Evolutionary conservation across 2,113 vertebrate species (phyloP).

Genomic region (Oncorhynchus clarkii): DNA sequence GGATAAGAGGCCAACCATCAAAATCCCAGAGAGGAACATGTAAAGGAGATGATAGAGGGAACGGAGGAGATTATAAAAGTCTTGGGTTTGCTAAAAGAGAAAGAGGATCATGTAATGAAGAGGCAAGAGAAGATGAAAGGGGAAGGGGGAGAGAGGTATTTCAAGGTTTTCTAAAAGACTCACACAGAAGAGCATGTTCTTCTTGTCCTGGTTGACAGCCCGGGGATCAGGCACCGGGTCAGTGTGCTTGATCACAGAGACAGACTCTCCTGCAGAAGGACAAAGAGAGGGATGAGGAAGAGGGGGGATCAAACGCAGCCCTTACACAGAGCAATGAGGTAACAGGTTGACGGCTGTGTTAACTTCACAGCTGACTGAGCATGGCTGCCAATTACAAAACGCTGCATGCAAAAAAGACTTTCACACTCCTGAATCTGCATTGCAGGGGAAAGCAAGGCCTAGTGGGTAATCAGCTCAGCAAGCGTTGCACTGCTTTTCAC

Average conservation of each 20-base stretch:
- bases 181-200: conserved; percentile 99
- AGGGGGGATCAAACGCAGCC: neutral
- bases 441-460: conserved; percentile 13
- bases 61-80: neutral
- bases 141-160: neutral
- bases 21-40: too few relatives aligned
- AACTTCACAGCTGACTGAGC: conserved; percentile 38
- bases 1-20: too few relatives aligned
- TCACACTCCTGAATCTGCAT: neutral
- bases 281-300: neutral
- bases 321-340: conserved; percentile 1
- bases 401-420: neutral
- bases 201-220: conserved; percentile 98
- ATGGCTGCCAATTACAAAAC: conserved; percentile 40
- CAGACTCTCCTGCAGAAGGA: conserved; percentile 86
- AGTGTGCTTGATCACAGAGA: conserved; percentile 98
- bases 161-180: conserved; percentile 60
- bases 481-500: conserved; percentile 31
- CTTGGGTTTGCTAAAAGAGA: neutral
- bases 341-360: conserved; percentile 21
- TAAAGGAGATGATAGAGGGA: neutral
- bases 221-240: conserved; percentile 97
- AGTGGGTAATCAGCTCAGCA: conserved; percentile 35
- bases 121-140: neutral
- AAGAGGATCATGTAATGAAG: too few relatives aligned